Conservation (phyloP, 2,113 vertebrate genomes). For the Pteropus alecto region DNA sequence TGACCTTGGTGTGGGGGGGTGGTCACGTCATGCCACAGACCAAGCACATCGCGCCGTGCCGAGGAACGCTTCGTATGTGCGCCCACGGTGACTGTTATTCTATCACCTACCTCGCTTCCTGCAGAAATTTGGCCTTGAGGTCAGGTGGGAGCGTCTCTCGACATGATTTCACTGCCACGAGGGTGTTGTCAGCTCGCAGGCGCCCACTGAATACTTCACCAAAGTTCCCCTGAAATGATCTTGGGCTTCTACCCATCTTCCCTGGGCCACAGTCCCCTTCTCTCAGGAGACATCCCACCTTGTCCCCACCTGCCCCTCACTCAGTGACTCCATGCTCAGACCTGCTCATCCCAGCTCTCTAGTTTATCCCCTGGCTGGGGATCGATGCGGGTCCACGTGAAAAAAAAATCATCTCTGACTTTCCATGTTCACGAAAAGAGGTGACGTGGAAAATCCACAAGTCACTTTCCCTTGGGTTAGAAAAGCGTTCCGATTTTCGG, state of each 20-base stretch:
- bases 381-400: rapidly evolving
- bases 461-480: not conserved
- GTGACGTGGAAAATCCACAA: not conserved
- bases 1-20: not conserved
- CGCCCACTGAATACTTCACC: conserved; percentile 95
- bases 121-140: conserved; percentile 95
- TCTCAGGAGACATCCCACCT: not conserved
- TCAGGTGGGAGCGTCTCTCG: conserved; percentile 93
- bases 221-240: conserved; percentile 93
- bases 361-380: not conserved
- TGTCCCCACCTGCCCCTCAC: not conserved
- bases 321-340: rapidly evolving
- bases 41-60: rapidly evolving
- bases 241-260: not conserved
- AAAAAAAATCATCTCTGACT: not conserved
- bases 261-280: not conserved
- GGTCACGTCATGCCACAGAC: rapidly evolving
- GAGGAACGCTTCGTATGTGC: rapidly evolving
- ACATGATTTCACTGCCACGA: conserved; percentile 94
- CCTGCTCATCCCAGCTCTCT: not conserved
- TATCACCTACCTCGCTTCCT: conserved; percentile 91
- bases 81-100: rapidly evolving
- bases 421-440: not conserved
- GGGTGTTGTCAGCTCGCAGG: conserved; percentile 89
- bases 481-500: not conserved